These are phyloP conservation scores for Cairina moschata DNA, from an alignment of 2,113 vertebrate genomes.

Conservation along the genomic window DNA sequence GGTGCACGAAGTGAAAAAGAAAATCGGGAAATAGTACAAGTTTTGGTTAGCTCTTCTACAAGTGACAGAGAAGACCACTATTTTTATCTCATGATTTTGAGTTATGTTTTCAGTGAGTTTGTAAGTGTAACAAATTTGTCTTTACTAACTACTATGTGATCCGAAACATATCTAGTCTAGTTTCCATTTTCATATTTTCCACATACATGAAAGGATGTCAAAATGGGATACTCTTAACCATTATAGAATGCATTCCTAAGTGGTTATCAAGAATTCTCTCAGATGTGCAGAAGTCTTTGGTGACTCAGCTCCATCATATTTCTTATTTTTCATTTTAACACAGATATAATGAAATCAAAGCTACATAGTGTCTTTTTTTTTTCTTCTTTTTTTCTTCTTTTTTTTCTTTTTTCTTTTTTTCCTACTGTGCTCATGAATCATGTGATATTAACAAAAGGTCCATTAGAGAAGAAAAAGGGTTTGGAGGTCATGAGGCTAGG, in stretches of 20 bases:
- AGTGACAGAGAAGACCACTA: not conserved
- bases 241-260: rapidly evolving
- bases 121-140: not conserved
- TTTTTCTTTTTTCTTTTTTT: not conserved
- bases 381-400: too few species aligned
- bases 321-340: not conserved
- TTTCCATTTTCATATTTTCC: not conserved
- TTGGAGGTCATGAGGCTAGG: not conserved
- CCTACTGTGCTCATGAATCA: not conserved
- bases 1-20: not conserved
- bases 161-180: not conserved
- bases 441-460: not conserved
- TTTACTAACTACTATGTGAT: not conserved
- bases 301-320: not conserved
- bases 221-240: not conserved
- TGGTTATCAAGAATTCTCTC: not conserved
- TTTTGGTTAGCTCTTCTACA: not conserved
- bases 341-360: not conserved
- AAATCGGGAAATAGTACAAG: not conserved
- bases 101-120: not conserved
- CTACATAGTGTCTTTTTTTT: rapidly evolving
- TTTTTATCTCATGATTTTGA: not conserved
- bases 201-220: not conserved
- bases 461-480: not conserved
- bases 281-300: not conserved